phyloP scores from a whole-genome alignment of 2,797 vertebrate species.

The Onychomys arenicola region DNA sequence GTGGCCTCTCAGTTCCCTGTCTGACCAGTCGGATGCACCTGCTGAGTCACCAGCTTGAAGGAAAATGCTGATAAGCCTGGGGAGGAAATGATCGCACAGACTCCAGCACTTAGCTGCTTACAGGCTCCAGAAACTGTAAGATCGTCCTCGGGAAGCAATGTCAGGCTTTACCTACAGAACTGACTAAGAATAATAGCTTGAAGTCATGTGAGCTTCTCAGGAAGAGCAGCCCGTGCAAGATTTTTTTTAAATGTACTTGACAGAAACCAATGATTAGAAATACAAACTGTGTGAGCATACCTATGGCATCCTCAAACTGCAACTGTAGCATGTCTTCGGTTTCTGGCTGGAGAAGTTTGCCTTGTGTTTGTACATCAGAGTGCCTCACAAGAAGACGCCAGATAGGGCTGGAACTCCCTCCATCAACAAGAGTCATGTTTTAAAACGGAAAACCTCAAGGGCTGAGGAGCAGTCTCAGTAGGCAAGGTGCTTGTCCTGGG shows the following conservation, averaged over 20 bases:
- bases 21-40: background rate
- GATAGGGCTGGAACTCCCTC: background rate
- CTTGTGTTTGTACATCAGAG: background rate
- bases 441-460: background rate
- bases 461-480: background rate
- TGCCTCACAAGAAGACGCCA: background rate
- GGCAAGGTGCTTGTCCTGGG: background rate
- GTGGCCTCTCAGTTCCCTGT: background rate
- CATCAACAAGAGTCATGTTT: background rate
- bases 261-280: background rate
- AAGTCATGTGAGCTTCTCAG: background rate
- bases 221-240: background rate
- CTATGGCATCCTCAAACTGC: background rate
- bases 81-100: background rate
- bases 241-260: background rate
- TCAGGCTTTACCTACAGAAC: background rate
- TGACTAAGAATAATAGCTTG: background rate
- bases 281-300: background rate
- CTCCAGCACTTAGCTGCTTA: background rate
- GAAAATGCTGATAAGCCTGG: background rate
- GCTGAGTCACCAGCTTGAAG: background rate
- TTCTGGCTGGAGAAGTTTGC: background rate
- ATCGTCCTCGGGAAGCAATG: background rate
- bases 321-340: background rate
- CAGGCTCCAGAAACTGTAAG: background rate